Evolutionary conservation across 37 sponge, comb jelly and placozoan species (phyloP), one percentile per base, ranked within the genome.

Genomic region (Mnemiopsis leidyi): DNA sequence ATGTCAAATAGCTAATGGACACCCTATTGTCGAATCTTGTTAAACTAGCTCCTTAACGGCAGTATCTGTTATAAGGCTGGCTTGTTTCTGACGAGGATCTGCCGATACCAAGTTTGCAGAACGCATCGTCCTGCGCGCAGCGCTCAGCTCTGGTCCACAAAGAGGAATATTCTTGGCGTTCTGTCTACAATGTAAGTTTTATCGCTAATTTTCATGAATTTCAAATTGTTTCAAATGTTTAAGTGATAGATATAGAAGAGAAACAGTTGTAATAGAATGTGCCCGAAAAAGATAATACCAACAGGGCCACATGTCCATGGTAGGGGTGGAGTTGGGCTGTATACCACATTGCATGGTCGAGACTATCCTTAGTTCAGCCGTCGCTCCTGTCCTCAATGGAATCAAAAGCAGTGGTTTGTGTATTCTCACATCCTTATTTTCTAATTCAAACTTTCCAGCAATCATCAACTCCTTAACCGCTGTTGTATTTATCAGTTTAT

Each of bases 271-370:
- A 48, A 5, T 5, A 48, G 9, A 5, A 48, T 48, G 61, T 48
- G 5, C 61, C 5, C 61, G 61, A 48, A 48, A 48, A 48, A 18
- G 5, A 48, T 48, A 48, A n/a, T n/a, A n/a, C 61, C 61, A 48
- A 26, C 90, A 85, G 90, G 90, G 38, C 16, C 13, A 28, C 61
- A 38, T 85, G 61, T 85, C 90, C 23, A 40, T 85, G 90, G 90
- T 85, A 0, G 90, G 90, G 5, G 36, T 23, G 5, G 90, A 85
- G 7, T 26, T 85, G 61, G 90, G 90, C 25, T 85, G 90, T 39
- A 85, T 85, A 23, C 90, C 90, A 20, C 90, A 85, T 37, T 85
- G 90, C 36, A 85, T 85, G 90, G 90, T 85, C 0, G 90, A 85
- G 23, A 85, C 90, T 3, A 33, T 85, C 3, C 90, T 85, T 61